These are phyloP conservation scores for Drosophila atroscutellata DNA, from an alignment of 2,888 invertebrate species.

Conservation along the genomic window DNA sequence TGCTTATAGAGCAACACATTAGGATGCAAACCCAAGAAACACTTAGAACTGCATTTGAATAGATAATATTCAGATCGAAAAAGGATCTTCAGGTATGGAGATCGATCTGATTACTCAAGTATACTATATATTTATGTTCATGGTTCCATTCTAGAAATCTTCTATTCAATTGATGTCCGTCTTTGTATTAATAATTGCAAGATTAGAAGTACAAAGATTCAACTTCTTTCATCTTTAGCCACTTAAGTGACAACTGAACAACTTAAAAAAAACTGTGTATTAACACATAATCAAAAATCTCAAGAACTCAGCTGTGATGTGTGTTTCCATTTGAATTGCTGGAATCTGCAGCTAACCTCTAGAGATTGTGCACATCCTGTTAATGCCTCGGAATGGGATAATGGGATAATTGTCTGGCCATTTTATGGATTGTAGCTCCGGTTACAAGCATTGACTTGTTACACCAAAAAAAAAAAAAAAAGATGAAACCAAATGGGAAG, in stretches of 20 bases:
- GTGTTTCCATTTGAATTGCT: neutral
- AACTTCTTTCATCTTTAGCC: neutral
- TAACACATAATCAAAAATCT: neutral
- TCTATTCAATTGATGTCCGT: neutral
- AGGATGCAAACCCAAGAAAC: neutral
- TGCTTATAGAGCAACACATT: neutral
- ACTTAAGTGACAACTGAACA: neutral
- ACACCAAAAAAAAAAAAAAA: conserved; percentile 6
- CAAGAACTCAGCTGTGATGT: neutral
- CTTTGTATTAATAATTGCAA: neutral
- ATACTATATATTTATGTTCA: neutral
- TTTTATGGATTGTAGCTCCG: conserved; percentile 58
- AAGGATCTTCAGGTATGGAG: neutral
- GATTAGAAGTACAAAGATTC: neutral
- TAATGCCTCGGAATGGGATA: conserved; percentile 32
- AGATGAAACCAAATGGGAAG: neutral
- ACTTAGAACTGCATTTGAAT: neutral
- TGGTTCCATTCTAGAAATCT: neutral
- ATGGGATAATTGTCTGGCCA: conserved; percentile 50
- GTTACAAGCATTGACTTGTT: conserved; percentile 59
- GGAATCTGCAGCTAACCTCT: conserved; percentile 6
- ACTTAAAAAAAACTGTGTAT: neutral
- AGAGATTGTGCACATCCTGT: conserved; percentile 46
- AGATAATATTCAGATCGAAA: neutral
- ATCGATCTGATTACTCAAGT: neutral